Percentiles rank a stretch among this genome's conserved stretches.
Evolutionary conservation across 2,797 vertebrate species (phyloP).

Genomic region (Sebastolobus altivelis): DNA sequence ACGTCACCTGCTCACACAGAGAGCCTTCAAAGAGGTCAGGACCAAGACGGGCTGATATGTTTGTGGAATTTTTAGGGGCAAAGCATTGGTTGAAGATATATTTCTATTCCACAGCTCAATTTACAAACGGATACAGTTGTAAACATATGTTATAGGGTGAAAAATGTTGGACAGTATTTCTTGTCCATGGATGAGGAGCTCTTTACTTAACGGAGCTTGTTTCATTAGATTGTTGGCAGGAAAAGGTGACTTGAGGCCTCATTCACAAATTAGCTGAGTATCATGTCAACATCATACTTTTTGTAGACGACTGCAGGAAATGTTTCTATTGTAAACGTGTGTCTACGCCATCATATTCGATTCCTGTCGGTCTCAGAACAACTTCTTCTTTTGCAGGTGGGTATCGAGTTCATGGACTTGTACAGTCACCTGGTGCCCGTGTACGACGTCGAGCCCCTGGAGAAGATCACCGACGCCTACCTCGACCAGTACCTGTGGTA

Average conservation of each 20-base stretch:
- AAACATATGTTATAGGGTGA: too few species aligned
- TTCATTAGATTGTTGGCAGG: neutral
- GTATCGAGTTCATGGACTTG: constrained; percentile 99
- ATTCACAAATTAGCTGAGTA: neutral
- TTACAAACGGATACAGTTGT: neutral
- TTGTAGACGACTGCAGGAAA: neutral
- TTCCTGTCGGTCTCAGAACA: constrained; percentile 11
- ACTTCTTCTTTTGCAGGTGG: constrained; percentile 86
- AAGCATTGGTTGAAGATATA: neutral
- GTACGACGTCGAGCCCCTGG: constrained; percentile 97
- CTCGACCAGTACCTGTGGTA: constrained; percentile 99
- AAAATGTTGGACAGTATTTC: neutral
- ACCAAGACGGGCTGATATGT: neutral
- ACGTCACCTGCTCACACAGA: constrained; percentile 98
- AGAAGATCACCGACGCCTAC: constrained; percentile 99
- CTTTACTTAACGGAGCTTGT: neutral
- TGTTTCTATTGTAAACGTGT: neutral
- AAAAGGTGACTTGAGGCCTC: neutral
- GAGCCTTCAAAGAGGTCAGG: constrained; percentile 98
- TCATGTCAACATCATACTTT: neutral
- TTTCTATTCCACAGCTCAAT: neutral
- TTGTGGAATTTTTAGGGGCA: neutral
- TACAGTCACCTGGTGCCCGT: constrained; percentile 99
- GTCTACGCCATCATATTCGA: neutral
- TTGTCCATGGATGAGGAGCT: neutral